Base-by-base conservation (phyloP, 2,888 invertebrate species). In the Laothoe populi region DNA sequence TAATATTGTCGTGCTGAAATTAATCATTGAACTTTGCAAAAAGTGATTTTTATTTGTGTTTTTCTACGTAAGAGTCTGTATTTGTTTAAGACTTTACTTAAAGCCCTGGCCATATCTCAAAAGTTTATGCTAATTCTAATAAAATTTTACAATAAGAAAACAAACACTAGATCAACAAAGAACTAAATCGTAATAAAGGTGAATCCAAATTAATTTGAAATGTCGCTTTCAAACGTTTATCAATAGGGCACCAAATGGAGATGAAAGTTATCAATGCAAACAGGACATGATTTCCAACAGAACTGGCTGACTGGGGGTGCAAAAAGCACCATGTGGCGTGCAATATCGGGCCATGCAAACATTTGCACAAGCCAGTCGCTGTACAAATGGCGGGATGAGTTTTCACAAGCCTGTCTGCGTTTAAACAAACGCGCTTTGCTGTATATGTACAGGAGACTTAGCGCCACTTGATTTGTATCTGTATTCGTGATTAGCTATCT, bases 331-430 rank as follows among this genome's bases (percentile, higher is more conserved):
- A 77, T 81, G 80, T 77, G 82, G 79, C 78, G 73, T 76, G 87
- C 88, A 88, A 88, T 89, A 88, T 88, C 83, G 83, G 74, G 80
- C 78, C 79, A 71, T 68, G 81, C 81, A 88, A 89, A 89, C 83
- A 89, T 88, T 89, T 88, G 74, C 84, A 63, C 74, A 79, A 79
- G 77, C 79, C 75, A 71, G 76, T 72, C 74, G 77, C 77, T 81
- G 80, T 82, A 79, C 83, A 82, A 81, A 82, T 79, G 80, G 68
- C 71, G 74, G 77, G 80, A 85, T 81, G 86, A 85, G 83, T 82
- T 86, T 84, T 75, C 83, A 78, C 80, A 79, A 74, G 73, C 68
- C 72, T 70, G 70, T 72, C 66, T 72, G 66, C 64, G 68, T 71
- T 67, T 66, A 67, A 65, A 72, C 65, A 66, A 59, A 46, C 60